Base-by-base conservation (phyloP, 1,140 invertebrate genomes). In the Trachymyrmex septentrionalis region DNA sequence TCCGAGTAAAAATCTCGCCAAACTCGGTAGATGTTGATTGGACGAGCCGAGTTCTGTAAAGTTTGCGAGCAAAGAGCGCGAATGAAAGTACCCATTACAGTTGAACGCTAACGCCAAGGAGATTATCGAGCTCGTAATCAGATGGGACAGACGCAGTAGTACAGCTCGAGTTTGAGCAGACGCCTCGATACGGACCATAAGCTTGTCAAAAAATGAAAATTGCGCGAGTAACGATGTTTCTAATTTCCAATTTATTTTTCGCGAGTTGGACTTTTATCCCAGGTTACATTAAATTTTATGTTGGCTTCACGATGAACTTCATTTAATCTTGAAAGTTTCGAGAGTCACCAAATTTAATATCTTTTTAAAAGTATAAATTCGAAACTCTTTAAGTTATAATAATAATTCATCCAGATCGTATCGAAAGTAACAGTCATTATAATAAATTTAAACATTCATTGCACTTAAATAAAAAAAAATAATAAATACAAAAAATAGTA, bases 91-190 rank as follows among this genome's bases (percentile, higher is more conserved):
- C 19, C 55, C 24, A 27, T 84, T 84, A 84, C 80, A 73, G 53
- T 73, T 82, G 67, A 44, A 63, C 55, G 44, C n/a, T 75, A 84
- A 84, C 75, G 38, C 55, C 57, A 75, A 27, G 38, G 16, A 84
- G 69, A 84, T 84, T 84, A 84, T 84, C 55, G 55, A 84, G 80
- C 80, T 84, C 38, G 14, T 73, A 73, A 72, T 73, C 80, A 38
- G 59, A 14, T 84, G 16, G 69, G 69, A 84, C 48, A 73, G 69
- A 73, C 19, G 24, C 69, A 63, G 69, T 84, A 12, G 69, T 75
- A 75, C 27, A 75, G 44, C 19, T 50, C 27, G 69, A 75, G 80
- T 73, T 84, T 84, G 50, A 73, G 53, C 67, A 84, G 80, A 84
- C 69, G 55, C 38, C 24, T 50, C 38, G 19, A 2, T 63, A 24